These are phyloP conservation scores for Drosophila mulleri DNA, from an alignment of 2,888 invertebrate genomes.

Conservation along the genomic window DNA sequence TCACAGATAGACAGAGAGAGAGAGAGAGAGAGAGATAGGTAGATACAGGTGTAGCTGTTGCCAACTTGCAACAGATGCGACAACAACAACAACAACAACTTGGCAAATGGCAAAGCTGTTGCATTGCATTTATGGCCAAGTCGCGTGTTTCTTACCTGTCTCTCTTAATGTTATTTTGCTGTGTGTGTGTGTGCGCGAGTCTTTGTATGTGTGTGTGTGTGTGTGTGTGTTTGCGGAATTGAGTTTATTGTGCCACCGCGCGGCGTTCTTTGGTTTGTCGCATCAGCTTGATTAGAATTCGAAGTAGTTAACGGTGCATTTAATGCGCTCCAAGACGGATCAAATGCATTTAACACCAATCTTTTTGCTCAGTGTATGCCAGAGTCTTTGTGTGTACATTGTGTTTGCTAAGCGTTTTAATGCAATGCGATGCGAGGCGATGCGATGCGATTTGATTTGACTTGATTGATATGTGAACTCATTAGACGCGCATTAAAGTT, in stretches of 20 bases:
- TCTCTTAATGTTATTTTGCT: conserved; percentile 44
- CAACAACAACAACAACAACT: conserved; percentile 29
- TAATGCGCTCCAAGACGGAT: conserved; percentile 76
- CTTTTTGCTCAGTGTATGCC: conserved; percentile 12
- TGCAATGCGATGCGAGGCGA: conserved; percentile 16
- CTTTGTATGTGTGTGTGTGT: background rate
- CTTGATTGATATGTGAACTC: conserved; percentile 55
- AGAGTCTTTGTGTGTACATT: conserved; percentile 15
- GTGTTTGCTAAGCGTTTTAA: conserved; percentile 38
- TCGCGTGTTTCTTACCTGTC: conserved; percentile 70
- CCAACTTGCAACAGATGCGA: conserved; percentile 51
- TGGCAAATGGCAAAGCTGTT: conserved; percentile 50
- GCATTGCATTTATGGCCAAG: conserved; percentile 78
- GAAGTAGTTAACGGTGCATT: conserved; percentile 78
- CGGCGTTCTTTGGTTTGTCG: conserved; percentile 75
- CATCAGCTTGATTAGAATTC: conserved; percentile 78
- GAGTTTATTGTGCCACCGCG: conserved; percentile 78
- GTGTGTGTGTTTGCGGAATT: conserved; percentile 49
- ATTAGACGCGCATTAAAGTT: conserved; percentile 37
- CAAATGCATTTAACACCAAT: conserved; percentile 72
- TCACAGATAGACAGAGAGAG: conserved; percentile 3
- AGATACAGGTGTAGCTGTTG: conserved; percentile 31
- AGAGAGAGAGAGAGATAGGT: background rate
- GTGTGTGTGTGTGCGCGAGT: conserved; percentile 3
- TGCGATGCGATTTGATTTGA: conserved; percentile 11